Evolutionary conservation across 1,140 invertebrate species (phyloP), one percentile per base, ranked within the genome.

Genomic region (Branchinecta lynchi): DNA sequence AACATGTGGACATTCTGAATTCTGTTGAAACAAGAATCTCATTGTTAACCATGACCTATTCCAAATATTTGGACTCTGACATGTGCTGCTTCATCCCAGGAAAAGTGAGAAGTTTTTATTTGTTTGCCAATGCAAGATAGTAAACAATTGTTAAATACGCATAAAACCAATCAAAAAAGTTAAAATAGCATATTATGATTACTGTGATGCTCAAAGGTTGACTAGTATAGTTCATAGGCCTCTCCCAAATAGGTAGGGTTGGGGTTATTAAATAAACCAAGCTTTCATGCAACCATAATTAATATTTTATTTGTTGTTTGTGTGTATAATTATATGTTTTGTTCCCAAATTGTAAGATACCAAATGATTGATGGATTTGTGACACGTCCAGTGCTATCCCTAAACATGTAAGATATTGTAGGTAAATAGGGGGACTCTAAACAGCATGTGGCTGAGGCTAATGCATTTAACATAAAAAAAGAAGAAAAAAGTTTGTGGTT

Each of bases 31-130:
- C 92, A 0, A 80, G 93, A 32, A 84, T 96, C 32, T 93, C 90
- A 0, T 89, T 95, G 84, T 81, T 95, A 7, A 87, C 87, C 8
- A 95, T 95, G 91, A 94, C 92, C 0, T 96, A 90, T 76, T 86
- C 85, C 45, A 93, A 92, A 79, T 92, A 89, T 74, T 87, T 93
- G 15, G 89, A 92, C 71, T 79, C 83, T 68, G 84, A 86, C 70
- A 76, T 91, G 7, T 93, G 92, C 75, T 95, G 92, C 76, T 96
- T 96, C 75, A 93, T 95, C 75, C 92, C 93, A 15, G 93, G 93
- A 71, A 92, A 91, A 82, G 90, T 88, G 77, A 67, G 44, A 44
- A 20, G n/a, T 44, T 0, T 45, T 66, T 73, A 5, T 44, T 69
- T 46, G 46, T 32, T 9, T 9, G 46, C 46, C 46, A n/a, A 51